A percentile compares a stretch with the other conserved stretches of the same genome.
Evolutionary conservation across 2,797 vertebrate species (phyloP).

Genomic region (Linurgus olivaceus): DNA sequence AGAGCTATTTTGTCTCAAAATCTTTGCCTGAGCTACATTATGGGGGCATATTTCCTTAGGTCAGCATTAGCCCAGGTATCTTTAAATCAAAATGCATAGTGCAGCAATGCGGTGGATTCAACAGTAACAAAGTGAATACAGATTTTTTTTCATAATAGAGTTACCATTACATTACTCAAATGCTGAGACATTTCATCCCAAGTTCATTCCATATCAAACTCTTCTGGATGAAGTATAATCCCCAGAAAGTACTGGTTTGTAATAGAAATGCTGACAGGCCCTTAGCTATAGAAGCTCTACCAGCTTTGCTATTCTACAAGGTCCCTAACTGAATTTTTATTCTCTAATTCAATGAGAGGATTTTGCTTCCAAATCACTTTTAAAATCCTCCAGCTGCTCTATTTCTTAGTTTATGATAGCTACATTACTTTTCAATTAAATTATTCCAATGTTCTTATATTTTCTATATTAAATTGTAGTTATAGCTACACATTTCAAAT

Average conservation of each 20-base stretch:
- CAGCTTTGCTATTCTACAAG: slow-evolving; percentile 29
- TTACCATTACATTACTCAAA: slow-evolving; percentile 31
- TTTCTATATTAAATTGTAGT: slow-evolving; percentile 61
- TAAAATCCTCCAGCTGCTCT: slow-evolving; percentile 65
- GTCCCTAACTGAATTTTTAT: slow-evolving; percentile 65
- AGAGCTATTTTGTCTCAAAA: background rate
- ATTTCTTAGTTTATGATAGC: slow-evolving; percentile 58
- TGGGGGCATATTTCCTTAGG: background rate
- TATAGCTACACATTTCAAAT: slow-evolving; percentile 39
- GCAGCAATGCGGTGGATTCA: background rate
- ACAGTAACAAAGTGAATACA: background rate
- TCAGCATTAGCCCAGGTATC: background rate
- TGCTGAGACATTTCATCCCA: slow-evolving; percentile 29
- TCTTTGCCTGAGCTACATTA: background rate
- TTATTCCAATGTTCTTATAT: slow-evolving; percentile 66
- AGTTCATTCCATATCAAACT: slow-evolving; percentile 48
- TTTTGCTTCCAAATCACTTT: slow-evolving; percentile 75
- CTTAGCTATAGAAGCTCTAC: slow-evolving; percentile 20
- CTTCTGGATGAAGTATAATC: slow-evolving; percentile 23
- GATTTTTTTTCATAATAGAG: background rate
- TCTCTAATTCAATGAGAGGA: slow-evolving; percentile 67
- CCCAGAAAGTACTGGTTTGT: slow-evolving; percentile 45
- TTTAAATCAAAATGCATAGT: background rate
- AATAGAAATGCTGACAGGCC: slow-evolving; percentile 17
- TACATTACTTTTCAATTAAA: slow-evolving; percentile 69